Conservation (phyloP, 1,140 invertebrate species). For the Gonatopus flavifemur region DNA sequence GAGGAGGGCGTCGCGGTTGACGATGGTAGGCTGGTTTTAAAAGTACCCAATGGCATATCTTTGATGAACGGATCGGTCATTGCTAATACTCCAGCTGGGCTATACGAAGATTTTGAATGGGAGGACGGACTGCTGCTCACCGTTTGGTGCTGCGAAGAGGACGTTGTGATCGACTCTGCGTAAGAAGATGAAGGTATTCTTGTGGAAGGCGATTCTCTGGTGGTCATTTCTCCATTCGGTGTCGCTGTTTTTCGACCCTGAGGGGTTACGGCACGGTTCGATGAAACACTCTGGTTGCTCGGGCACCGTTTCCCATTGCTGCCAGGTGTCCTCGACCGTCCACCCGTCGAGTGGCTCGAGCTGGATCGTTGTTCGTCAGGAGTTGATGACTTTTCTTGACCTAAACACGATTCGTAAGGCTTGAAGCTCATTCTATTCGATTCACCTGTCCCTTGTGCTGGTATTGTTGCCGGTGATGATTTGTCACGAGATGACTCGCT, state of each 20-base stretch:
- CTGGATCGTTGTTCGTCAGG: slow-evolving; percentile 40
- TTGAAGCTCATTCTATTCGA: slow-evolving; percentile 67
- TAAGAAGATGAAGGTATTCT: slow-evolving; percentile 35
- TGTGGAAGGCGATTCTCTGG: slow-evolving; percentile 55
- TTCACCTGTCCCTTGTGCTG: slow-evolving; percentile 26
- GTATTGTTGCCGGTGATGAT: slow-evolving; percentile 52
- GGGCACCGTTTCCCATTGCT: slow-evolving; percentile 59
- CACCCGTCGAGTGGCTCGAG: slow-evolving; percentile 45
- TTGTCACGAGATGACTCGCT: slow-evolving; percentile 64
- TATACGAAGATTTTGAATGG: slow-evolving; percentile 58
- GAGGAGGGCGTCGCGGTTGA: slow-evolving; percentile 61
- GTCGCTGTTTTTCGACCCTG: slow-evolving; percentile 60
- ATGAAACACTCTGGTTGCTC: slow-evolving; percentile 69
- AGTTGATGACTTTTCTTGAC: slow-evolving; percentile 44
- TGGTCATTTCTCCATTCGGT: slow-evolving; percentile 39
- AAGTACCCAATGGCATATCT: slow-evolving; percentile 66
- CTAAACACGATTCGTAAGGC: slow-evolving; percentile 69
- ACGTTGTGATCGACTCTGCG: slow-evolving; percentile 8
- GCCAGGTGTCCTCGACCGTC: slow-evolving; percentile 43
- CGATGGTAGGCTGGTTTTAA: slow-evolving; percentile 64
- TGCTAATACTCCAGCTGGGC: slow-evolving; percentile 41
- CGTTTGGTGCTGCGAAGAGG: slow-evolving; percentile 13
- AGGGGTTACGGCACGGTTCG: slow-evolving; percentile 62
- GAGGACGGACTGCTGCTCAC: slow-evolving; percentile 53
- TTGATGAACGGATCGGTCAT: slow-evolving; percentile 64